Evolutionary conservation across 2,888 invertebrate genomes (phyloP).

Genomic region (Perithous albicinctus): DNA sequence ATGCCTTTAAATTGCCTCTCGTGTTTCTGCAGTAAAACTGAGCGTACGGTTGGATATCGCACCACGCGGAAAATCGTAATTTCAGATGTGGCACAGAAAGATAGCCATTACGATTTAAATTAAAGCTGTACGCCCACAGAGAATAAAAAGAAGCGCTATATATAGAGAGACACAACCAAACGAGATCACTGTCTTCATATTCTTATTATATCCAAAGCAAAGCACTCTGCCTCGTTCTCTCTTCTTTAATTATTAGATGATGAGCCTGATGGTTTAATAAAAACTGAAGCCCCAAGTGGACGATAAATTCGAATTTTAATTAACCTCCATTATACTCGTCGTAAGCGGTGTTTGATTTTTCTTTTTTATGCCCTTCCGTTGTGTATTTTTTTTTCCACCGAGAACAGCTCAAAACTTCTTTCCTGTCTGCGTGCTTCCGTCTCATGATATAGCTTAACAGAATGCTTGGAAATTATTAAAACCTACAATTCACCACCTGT

Average conservation of each 20-base stretch:
- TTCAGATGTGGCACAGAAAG: neutral
- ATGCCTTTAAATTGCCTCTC: slow-evolving; percentile 3
- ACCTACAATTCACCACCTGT: too few species aligned
- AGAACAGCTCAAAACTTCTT: neutral
- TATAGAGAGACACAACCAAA: neutral
- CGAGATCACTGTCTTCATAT: neutral
- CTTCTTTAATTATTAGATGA: slow-evolving; percentile 1
- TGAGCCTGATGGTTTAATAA: slow-evolving; percentile 1
- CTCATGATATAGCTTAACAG: slow-evolving; percentile 13
- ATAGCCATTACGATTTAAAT: slow-evolving; percentile 29
- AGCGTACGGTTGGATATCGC: neutral
- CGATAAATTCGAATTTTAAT: slow-evolving; percentile 6
- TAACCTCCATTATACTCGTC: neutral
- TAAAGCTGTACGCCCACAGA: neutral
- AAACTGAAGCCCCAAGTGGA: neutral
- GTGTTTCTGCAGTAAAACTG: neutral
- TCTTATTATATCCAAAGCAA: slow-evolving; percentile 8
- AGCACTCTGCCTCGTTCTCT: neutral
- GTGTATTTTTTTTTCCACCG: neutral
- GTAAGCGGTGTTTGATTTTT: neutral
- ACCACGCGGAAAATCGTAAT: slow-evolving; percentile 21
- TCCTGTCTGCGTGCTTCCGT: neutral
- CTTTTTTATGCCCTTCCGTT: neutral
- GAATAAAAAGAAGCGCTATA: neutral
- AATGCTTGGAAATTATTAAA: too few species aligned